Percentiles rank a stretch among this genome's conserved stretches.
Evolutionary conservation across 1,140 invertebrate species (phyloP).

Genomic region (Papilio dardanus): DNA sequence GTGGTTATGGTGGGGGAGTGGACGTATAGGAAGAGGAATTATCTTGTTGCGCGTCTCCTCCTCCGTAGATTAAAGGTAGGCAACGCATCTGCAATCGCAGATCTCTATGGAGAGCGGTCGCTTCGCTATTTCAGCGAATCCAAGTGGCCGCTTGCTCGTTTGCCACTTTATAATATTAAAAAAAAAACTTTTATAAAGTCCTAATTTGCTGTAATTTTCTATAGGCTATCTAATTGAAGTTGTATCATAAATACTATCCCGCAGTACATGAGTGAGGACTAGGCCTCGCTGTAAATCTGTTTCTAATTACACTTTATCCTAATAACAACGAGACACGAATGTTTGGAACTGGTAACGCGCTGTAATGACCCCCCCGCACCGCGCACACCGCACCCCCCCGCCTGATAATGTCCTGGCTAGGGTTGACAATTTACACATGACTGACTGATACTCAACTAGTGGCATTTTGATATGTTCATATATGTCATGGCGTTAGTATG

Average conservation of each 20-base stretch:
- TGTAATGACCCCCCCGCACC: not conserved
- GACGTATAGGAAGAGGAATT: too few species aligned
- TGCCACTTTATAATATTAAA: too few species aligned
- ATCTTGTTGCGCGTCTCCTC: too few species aligned
- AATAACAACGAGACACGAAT: slow-evolving; percentile 1
- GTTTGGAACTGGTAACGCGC: not conserved
- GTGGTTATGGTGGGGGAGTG: too few species aligned
- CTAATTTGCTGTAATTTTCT: not conserved
- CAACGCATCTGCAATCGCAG: too few species aligned
- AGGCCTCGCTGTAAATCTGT: slow-evolving; percentile 14
- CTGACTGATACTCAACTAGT: not conserved
- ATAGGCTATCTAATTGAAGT: too few species aligned
- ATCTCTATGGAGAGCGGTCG: too few species aligned
- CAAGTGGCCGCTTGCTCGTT: too few species aligned
- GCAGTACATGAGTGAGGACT: not conserved
- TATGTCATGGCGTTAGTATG: not conserved
- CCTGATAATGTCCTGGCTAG: not conserved
- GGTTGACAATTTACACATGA: not conserved
- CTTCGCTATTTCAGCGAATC: too few species aligned
- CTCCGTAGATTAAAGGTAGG: too few species aligned
- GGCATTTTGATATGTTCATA: not conserved
- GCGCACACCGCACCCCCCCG: not conserved
- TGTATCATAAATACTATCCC: not conserved
- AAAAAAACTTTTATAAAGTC: not conserved
- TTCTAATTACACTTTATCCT: slow-evolving; percentile 18